Evolutionary conservation across 1,140 invertebrate genomes (phyloP), one percentile per base, ranked within the genome.

Genomic region (Drosophila fuyamai): DNA sequence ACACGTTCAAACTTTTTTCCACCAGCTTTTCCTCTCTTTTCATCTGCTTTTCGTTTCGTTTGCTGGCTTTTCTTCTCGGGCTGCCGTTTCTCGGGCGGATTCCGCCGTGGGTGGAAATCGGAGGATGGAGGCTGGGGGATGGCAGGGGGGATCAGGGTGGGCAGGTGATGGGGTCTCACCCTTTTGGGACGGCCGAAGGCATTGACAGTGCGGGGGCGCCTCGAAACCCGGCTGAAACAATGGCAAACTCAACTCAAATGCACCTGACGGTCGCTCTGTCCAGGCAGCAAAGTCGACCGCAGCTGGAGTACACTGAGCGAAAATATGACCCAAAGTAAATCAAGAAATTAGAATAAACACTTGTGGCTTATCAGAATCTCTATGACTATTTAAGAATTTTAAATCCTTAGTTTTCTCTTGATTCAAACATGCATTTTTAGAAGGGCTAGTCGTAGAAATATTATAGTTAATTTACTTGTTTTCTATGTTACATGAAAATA

Each of bases 1-100:
- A 84, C 85, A 81, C 84, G 84, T 83, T 86, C 82, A 85, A 81
- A 71, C 68, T 75, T 60, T 68, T 14, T 74, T 73, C 57, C 27
- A 44, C 41, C 43, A 48, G 51, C 51, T 48, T 44, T 36, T 62
- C 58, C 18, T 53, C 54, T 51, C 18, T 48, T 73, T 61, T 73
- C 66, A 41, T 57, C 14, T 57, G 38, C 55, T 57, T 57, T 46
- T 46, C 18, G 23, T 60, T 16, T 60, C 41, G 38, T 46, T 44
- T 44, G 27, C 12, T 18, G 12, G 41, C 13, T n/a, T 66, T 63
- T 29, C 32, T 48, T 53, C 48, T 16, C 29, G 29, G 53, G 53
- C 53, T 65, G 59, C 13, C 60, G 73, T 76, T 76, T 75, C 59
- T 51, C 36, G 66, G 71, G 65, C 68, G 68, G 68, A 71, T 71